Evolutionary conservation across 2,113 vertebrate genomes (phyloP).

Genomic region (Eulemur rufifrons): DNA sequence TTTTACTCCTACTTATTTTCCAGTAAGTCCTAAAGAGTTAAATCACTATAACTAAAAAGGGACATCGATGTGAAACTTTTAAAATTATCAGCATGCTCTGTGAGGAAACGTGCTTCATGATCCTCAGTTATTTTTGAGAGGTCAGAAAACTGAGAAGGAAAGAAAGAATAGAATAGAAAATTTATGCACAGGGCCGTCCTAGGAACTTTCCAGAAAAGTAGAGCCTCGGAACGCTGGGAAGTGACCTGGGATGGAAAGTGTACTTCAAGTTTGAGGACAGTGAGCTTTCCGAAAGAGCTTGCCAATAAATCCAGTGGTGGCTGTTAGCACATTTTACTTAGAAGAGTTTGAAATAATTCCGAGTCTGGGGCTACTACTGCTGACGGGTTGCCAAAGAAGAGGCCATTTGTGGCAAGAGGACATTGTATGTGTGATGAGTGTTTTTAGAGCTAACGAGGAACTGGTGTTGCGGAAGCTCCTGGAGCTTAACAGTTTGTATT

Average conservation of each 20-base stretch:
- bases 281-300: neutral
- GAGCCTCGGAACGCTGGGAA: fast-evolving
- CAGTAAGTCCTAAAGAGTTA: neutral
- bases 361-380: fast-evolving
- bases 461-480: too few species aligned
- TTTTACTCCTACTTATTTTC: neutral
- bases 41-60: neutral
- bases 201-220: fast-evolving
- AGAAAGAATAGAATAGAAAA: neutral
- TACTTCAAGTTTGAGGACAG: neutral
- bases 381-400: neutral
- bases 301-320: fast-evolving
- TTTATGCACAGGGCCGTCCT: fast-evolving
- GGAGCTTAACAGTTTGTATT: neutral
- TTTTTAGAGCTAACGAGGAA: neutral
- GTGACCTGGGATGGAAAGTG: neutral
- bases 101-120: neutral
- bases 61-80: neutral
- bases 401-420: fast-evolving
- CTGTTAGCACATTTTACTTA: neutral
- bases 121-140: neutral
- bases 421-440: neutral
- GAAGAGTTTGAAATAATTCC: neutral
- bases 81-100: neutral
- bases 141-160: neutral